phyloP scores from a whole-genome alignment of 2,888 invertebrate genomes.

The Zaprionus bogoriensis region DNA sequence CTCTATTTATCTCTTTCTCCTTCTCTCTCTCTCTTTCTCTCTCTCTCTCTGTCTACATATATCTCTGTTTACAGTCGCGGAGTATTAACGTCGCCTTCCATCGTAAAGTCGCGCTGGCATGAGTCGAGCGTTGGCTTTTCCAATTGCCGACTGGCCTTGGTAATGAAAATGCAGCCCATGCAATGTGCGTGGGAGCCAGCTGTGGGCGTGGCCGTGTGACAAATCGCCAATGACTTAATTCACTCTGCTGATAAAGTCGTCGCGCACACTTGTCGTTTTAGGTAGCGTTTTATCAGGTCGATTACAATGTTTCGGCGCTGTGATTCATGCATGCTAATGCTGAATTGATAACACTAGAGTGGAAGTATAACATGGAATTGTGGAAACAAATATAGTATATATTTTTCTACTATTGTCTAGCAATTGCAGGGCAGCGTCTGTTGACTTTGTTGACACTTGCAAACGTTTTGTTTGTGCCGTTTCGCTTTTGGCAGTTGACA shows the following conservation, averaged over 20 bases:
- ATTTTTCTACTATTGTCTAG: background rate
- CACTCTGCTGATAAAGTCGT: conserved; percentile 31
- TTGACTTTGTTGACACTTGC: conserved; percentile 1
- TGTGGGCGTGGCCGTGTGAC: conserved; percentile 23
- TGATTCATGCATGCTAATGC: background rate
- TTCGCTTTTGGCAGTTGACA: conserved; percentile 23
- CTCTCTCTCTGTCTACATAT: background rate
- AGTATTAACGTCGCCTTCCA: conserved; percentile 51
- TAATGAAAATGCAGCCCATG: conserved; percentile 38
- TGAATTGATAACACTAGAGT: background rate
- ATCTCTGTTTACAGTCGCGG: background rate
- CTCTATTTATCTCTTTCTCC: background rate
- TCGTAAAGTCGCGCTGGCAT: conserved; percentile 57
- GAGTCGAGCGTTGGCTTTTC: conserved; percentile 43
- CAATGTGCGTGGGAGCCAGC: background rate
- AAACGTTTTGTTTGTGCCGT: conserved; percentile 17
- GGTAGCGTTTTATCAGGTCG: background rate
- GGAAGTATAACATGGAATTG: too few relatives aligned
- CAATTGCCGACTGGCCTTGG: conserved; percentile 42
- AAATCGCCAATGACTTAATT: conserved; percentile 56
- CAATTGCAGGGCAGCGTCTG: too few relatives aligned
- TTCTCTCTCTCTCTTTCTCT: too few relatives aligned
- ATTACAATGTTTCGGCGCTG: background rate
- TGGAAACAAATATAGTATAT: too few relatives aligned
- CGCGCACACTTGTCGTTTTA: background rate